Conservation (phyloP, 1,140 invertebrate genomes). For the Drosophila nikananu region DNA sequence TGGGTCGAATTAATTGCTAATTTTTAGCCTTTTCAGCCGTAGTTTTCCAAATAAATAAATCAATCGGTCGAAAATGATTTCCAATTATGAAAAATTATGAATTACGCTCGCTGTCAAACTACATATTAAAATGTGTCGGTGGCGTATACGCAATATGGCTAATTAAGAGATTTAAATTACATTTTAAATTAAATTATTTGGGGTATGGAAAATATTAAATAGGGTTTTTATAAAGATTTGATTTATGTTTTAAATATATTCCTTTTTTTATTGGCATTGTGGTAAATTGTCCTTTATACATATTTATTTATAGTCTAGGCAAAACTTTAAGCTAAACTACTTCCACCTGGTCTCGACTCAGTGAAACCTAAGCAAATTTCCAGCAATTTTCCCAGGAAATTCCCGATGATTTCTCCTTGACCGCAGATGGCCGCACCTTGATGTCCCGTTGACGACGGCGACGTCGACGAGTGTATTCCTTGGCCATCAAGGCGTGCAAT, state of each 20-base stretch:
- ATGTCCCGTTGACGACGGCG: conserved; percentile 20
- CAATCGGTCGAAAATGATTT: conserved; percentile 25
- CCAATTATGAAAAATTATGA: background rate
- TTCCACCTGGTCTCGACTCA: conserved; percentile 20
- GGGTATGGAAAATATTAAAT: too few species aligned
- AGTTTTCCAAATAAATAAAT: conserved; percentile 14
- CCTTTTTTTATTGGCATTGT: too few species aligned
- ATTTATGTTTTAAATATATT: background rate
- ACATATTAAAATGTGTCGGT: background rate
- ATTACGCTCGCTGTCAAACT: conserved; percentile 24
- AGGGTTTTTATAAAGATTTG: background rate
- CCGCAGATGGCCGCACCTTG: conserved; percentile 26
- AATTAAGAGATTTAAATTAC: background rate
- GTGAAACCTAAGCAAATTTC: conserved; percentile 31
- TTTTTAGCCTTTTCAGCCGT: conserved; percentile 9
- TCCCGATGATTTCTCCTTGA: conserved; percentile 46
- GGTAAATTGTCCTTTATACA: background rate
- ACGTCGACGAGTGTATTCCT: conserved; percentile 8
- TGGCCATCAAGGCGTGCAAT: conserved; percentile 65
- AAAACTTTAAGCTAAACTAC: conserved; percentile 9
- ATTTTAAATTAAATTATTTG: conserved; percentile 1
- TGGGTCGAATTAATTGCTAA: conserved; percentile 58
- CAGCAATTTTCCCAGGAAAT: conserved; percentile 20
- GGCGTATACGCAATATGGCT: conserved; percentile 23
- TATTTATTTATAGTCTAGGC: background rate